Evolutionary conservation across 2,888 invertebrate species (phyloP).

Genomic region (Aplocera efformata): DNA sequence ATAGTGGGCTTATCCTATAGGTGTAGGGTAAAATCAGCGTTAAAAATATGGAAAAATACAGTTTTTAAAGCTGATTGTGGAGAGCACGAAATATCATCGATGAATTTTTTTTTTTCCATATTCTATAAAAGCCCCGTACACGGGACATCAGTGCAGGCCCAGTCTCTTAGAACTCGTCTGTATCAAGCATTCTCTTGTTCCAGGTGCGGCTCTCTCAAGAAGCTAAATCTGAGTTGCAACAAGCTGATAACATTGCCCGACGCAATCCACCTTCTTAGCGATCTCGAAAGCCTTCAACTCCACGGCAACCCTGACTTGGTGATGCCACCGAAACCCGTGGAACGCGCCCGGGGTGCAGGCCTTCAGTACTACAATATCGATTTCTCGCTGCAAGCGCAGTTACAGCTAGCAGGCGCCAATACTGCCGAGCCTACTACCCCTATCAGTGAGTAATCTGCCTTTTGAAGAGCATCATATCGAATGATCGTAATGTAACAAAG

Average conservation of each 20-base stretch:
- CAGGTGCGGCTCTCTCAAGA: constrained; percentile 96
- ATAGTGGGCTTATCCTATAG: too few species aligned
- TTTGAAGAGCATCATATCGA: too few species aligned
- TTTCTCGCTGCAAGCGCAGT: constrained; percentile 97
- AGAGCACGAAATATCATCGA: too few species aligned
- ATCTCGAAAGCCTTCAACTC: constrained; percentile 93
- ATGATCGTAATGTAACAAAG: too few species aligned
- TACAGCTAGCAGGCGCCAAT: constrained; percentile 94
- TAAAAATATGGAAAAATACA: too few species aligned
- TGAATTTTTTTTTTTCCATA: too few species aligned
- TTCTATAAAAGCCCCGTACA: too few species aligned
- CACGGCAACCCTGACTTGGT: constrained; percentile 96
- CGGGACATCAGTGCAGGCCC: too few species aligned
- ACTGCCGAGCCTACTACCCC: constrained; percentile 87
- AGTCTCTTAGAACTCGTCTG: too few species aligned
- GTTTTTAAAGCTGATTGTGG: too few species aligned
- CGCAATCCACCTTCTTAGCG: constrained; percentile 96
- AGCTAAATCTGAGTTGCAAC: constrained; percentile 95
- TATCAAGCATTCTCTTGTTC: neutral
- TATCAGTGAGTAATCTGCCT: constrained; percentile 82
- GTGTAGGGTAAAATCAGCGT: too few species aligned
- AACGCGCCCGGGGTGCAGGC: constrained; percentile 88
- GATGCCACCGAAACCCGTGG: constrained; percentile 96
- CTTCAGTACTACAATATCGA: constrained; percentile 98
- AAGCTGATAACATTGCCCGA: constrained; percentile 97